These are phyloP conservation scores for Chaetops frenatus DNA, from an alignment of 2,113 vertebrate genomes.

Conservation along the genomic window DNA sequence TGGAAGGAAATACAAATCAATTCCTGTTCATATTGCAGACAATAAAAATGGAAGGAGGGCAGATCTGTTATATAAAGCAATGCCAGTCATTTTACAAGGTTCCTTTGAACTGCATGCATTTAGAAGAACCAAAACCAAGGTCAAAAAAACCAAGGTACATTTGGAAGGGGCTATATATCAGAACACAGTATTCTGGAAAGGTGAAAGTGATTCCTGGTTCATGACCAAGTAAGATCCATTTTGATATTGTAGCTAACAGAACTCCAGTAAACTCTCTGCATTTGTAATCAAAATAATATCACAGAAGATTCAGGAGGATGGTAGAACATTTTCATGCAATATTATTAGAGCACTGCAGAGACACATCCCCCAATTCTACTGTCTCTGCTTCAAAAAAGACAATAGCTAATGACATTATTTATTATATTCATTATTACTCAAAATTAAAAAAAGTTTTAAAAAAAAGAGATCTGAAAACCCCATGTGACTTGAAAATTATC, in stretches of 20 bases:
- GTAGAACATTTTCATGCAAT: background rate
- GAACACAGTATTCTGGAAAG: background rate
- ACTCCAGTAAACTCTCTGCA: background rate
- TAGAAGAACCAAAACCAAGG: background rate
- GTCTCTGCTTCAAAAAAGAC: background rate
- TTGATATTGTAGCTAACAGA: background rate
- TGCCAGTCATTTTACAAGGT: background rate
- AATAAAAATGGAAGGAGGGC: background rate
- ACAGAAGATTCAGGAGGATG: background rate
- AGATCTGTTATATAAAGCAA: background rate
- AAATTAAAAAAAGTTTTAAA: background rate
- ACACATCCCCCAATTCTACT: background rate
- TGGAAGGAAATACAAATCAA: background rate
- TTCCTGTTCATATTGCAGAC: background rate
- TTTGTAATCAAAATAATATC: background rate
- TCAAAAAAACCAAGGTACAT: background rate
- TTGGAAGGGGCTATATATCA: background rate
- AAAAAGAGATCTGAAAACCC: background rate
- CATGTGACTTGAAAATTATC: background rate
- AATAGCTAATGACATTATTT: background rate
- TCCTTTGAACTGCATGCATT: background rate
- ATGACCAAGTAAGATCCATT: background rate
- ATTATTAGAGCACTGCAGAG: background rate
- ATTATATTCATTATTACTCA: background rate
- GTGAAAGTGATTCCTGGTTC: background rate